A percentile compares a stretch with the other conserved stretches of the same genome.
Evolutionary conservation across 2,888 invertebrate genomes (phyloP).

Genomic region (Trichogramma dendrolimi): DNA sequence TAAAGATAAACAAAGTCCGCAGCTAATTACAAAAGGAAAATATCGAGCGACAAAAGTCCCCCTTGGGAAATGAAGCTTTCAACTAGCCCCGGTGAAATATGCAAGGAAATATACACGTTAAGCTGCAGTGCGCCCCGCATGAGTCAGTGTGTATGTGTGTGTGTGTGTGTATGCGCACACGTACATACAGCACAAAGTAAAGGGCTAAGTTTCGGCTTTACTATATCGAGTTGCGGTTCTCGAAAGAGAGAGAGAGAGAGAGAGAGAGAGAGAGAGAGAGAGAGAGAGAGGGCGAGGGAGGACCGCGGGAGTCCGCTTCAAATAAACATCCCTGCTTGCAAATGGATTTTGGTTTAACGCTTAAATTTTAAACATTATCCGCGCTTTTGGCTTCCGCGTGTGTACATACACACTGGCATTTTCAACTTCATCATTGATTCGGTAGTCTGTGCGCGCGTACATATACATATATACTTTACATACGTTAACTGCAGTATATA

Average conservation of each 20-base stretch:
- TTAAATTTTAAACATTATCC: no score
- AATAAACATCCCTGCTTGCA: no score
- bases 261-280: neutral
- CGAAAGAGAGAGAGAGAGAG: neutral
- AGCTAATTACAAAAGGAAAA: neutral
- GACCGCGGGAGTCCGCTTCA: no score
- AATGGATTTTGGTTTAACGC: no score
- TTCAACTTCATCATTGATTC: no score
- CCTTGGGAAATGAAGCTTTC: neutral
- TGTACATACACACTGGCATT: no score
- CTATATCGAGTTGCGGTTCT: neutral
- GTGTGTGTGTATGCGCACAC: slow-evolving; percentile 7
- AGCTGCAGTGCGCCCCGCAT: neutral
- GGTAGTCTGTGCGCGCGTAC: no score
- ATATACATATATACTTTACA: no score
- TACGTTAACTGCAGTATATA: no score
- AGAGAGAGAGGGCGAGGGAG: neutral
- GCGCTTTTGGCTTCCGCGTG: no score
- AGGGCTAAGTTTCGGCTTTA: slow-evolving; percentile 15
- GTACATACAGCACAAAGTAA: slow-evolving; percentile 5
- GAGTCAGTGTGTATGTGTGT: neutral
- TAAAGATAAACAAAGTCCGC: slow-evolving; percentile 16
- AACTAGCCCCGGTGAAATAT: neutral
- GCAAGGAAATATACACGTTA: slow-evolving; percentile 15
- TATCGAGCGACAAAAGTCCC: neutral